A percentile compares a stretch with the other conserved stretches of the same genome.
Conservation (phyloP, 2,113 vertebrate genomes). For the Caloenas nicobarica region DNA sequence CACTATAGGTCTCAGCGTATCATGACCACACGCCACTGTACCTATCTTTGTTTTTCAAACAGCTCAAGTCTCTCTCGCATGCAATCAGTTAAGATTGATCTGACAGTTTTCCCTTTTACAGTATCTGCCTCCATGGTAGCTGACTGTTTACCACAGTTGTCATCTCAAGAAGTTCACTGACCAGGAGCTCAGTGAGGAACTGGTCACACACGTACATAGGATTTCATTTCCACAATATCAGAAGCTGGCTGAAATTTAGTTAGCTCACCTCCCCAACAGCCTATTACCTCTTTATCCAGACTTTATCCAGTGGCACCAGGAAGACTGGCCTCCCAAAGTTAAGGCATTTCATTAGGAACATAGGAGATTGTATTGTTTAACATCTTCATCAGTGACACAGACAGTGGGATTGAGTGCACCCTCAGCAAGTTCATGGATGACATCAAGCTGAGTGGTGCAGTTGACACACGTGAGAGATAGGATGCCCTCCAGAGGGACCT, state of each 20-base stretch:
- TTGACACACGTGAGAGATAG: too few relatives aligned
- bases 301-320: background rate
- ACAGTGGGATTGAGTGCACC: too few relatives aligned
- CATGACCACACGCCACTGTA: background rate
- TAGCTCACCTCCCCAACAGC: background rate
- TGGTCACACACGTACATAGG: background rate
- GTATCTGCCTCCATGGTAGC: background rate
- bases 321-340: background rate
- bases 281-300: background rate
- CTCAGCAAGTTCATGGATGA: too few relatives aligned
- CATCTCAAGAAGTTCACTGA: background rate
- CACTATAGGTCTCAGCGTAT: background rate
- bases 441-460: too few relatives aligned
- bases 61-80: background rate
- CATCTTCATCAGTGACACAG: too few relatives aligned
- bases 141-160: background rate
- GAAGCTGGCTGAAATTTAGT: background rate
- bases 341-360: background rate
- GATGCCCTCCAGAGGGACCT: too few relatives aligned
- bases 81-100: background rate
- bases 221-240: background rate
- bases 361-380: background rate
- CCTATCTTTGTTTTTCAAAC: background rate
- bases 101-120: background rate
- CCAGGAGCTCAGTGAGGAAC: background rate